Evolutionary conservation across 2,113 vertebrate genomes (phyloP).

Genomic region (Dipodomys spectabilis): DNA sequence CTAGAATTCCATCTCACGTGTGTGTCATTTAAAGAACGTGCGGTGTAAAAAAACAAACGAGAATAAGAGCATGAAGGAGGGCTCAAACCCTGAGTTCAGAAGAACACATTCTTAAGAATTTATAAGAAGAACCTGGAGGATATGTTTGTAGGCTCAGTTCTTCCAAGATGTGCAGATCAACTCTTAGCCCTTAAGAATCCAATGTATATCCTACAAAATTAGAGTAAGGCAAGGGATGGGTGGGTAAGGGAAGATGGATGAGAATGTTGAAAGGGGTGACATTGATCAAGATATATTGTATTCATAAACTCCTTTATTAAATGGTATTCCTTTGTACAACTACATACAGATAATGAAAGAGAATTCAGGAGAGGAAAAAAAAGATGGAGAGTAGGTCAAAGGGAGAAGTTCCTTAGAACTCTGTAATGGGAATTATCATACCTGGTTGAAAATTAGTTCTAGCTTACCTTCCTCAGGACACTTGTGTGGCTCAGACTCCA

Average conservation of each 20-base stretch:
- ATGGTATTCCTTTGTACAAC: no score
- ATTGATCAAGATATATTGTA: no score
- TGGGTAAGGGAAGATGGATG: no score
- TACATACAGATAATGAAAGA: no score
- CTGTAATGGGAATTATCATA: conserved; percentile 80
- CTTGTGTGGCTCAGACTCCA: conserved; percentile 90
- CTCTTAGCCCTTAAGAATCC: no score
- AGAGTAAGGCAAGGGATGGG: no score
- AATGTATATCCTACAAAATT: no score
- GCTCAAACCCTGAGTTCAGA: conserved; percentile 86
- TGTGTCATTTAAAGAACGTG: conserved; percentile 90
- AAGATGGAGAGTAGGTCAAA: conserved; percentile 79
- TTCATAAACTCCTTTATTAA: no score
- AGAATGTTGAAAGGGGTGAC: no score
- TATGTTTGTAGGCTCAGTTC: not conserved
- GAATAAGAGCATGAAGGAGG: conserved; percentile 85
- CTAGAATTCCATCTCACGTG: conserved; percentile 94
- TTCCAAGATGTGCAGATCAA: no score
- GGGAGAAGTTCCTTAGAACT: conserved; percentile 13
- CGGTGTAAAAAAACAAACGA: conserved; percentile 91
- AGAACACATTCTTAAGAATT: conserved; percentile 81
- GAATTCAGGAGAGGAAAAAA: conserved; percentile 2
- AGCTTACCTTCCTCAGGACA: conserved; percentile 88
- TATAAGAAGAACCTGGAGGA: not conserved
- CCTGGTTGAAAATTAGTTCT: conserved; percentile 89